These are phyloP conservation scores for Chaetodon trifascialis DNA, from an alignment of 2,113 vertebrate species.

Conservation along the genomic window DNA sequence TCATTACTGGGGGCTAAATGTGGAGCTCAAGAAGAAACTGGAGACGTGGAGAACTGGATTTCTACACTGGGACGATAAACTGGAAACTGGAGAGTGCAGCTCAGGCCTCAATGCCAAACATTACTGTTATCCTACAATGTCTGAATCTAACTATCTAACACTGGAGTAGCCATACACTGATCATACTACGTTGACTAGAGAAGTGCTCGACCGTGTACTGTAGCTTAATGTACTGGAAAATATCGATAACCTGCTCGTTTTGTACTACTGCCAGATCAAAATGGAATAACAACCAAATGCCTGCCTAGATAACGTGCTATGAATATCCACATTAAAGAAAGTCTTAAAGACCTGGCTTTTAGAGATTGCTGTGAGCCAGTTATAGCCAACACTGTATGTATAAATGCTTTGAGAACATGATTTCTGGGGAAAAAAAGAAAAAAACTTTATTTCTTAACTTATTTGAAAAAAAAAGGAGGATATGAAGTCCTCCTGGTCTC, in stretches of 20 bases:
- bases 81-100: slow-evolving; percentile 60
- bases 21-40: slow-evolving; percentile 25
- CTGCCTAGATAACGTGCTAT: slow-evolving; percentile 68
- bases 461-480: slow-evolving; percentile 80
- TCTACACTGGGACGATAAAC: slow-evolving; percentile 56
- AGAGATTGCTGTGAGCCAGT: slow-evolving; percentile 68
- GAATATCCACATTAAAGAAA: slow-evolving; percentile 64
- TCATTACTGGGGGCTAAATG: slow-evolving; percentile 8
- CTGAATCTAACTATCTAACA: slow-evolving; percentile 70
- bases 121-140: slow-evolving; percentile 60
- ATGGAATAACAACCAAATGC: slow-evolving; percentile 67
- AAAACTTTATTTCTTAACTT: slow-evolving; percentile 85
- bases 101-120: slow-evolving; percentile 65
- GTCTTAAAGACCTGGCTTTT: slow-evolving; percentile 71
- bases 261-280: slow-evolving; percentile 72
- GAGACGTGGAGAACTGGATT: slow-evolving; percentile 55
- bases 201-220: slow-evolving; percentile 62
- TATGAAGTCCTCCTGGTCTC: slow-evolving; percentile 64
- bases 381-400: slow-evolving; percentile 75
- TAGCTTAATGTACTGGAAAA: slow-evolving; percentile 71
- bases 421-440: slow-evolving; percentile 39
- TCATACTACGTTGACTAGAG: slow-evolving; percentile 63
- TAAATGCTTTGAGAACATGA: slow-evolving; percentile 67
- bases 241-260: slow-evolving; percentile 67
- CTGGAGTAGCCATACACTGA: slow-evolving; percentile 78